These are phyloP conservation scores for Ips typographus DNA, from an alignment of 1,140 invertebrate genomes.

Conservation along the genomic window DNA sequence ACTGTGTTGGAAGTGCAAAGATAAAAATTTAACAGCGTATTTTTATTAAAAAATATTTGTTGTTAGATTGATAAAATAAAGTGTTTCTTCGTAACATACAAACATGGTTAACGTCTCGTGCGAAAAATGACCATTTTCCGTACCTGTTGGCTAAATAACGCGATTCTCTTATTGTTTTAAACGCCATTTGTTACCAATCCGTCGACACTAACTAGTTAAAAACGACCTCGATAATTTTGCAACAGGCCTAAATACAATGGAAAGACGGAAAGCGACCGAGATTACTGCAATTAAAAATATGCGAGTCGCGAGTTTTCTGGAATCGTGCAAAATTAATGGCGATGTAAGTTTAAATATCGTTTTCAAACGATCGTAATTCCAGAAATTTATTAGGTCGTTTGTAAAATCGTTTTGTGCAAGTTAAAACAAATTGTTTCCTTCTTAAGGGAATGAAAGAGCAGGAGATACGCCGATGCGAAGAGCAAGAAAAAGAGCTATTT, in stretches of 20 bases:
- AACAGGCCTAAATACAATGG: conserved; percentile 1
- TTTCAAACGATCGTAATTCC: conserved; percentile 31
- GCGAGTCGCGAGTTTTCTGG: conserved; percentile 22
- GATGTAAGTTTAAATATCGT: conserved; percentile 31
- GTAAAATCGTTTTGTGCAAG: conserved; percentile 27
- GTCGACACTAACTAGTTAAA: too few relatives aligned
- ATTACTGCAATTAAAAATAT: conserved; percentile 33
- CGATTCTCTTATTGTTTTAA: too few relatives aligned
- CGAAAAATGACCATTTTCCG: too few relatives aligned
- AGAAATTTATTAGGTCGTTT: conserved; percentile 34
- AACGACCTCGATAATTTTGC: neutral
- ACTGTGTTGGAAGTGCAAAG: too few relatives aligned
- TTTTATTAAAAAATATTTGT: too few relatives aligned
- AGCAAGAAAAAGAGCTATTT: conserved; percentile 11
- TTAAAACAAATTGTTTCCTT: conserved; percentile 35
- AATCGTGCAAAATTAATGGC: conserved; percentile 33
- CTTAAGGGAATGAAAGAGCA: conserved; percentile 27
- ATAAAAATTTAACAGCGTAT: neutral
- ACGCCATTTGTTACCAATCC: too few relatives aligned
- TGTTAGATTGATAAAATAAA: too few relatives aligned
- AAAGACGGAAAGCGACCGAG: conserved; percentile 7
- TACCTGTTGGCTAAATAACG: too few relatives aligned
- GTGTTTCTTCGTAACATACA: too few relatives aligned
- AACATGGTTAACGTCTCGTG: too few relatives aligned
- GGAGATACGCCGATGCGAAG: conserved; percentile 17